phyloP scores from a whole-genome alignment of 1,140 invertebrate genomes.

The Camponotus floridanus region DNA sequence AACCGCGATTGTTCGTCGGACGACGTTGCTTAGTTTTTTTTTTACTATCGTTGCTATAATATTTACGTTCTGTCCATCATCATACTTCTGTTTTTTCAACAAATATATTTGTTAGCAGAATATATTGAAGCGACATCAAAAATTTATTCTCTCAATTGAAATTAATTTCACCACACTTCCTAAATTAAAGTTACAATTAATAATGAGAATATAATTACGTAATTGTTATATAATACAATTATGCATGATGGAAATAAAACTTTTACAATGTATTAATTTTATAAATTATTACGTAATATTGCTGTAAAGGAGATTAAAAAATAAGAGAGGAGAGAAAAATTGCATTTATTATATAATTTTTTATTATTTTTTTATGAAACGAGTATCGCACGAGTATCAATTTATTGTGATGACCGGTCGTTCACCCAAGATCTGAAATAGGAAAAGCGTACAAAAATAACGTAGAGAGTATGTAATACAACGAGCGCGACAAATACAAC shows the following conservation, averaged over 20 bases:
- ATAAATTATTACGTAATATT: background rate
- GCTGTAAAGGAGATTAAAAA: background rate
- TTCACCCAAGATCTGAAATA: background rate
- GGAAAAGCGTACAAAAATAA: background rate
- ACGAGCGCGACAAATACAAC: slow-evolving; percentile 46
- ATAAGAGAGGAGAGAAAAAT: background rate
- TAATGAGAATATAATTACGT: background rate
- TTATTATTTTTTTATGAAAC: background rate
- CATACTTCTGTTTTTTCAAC: background rate
- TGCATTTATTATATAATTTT: background rate
- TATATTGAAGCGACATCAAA: slow-evolving; percentile 6
- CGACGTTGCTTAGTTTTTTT: slow-evolving; percentile 32
- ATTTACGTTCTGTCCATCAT: slow-evolving; percentile 7
- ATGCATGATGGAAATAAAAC: background rate
- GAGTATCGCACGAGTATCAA: background rate
- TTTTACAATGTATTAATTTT: background rate
- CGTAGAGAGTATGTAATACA: background rate
- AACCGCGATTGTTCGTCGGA: slow-evolving; percentile 60
- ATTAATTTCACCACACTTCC: background rate
- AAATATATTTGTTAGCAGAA: background rate
- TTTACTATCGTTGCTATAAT: slow-evolving; percentile 18
- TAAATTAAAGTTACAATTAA: background rate
- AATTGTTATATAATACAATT: too few species aligned
- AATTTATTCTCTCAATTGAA: background rate
- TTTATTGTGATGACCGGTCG: background rate